These are phyloP conservation scores for Neotoxoptera formosana DNA, from an alignment of 1,140 invertebrate species.

Conservation along the genomic window DNA sequence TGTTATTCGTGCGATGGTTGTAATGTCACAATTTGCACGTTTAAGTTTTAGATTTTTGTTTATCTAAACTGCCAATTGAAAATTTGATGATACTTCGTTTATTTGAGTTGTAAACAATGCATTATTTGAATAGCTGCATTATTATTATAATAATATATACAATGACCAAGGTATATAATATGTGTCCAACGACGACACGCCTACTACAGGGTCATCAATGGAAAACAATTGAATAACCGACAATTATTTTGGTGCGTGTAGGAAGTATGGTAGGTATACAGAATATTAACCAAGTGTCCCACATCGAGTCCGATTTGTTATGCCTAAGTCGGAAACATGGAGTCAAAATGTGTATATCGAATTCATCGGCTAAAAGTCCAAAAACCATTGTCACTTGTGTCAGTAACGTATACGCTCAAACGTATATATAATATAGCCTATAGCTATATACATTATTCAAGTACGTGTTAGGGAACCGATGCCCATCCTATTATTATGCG, in stretches of 20 bases:
- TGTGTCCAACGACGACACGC: neutral
- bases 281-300: neutral
- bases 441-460: neutral
- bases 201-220: neutral
- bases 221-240: constrained; percentile 19
- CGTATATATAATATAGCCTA: neutral
- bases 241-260: neutral
- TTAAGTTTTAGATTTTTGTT: neutral
- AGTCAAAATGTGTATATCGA: neutral
- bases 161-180: neutral
- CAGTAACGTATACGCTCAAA: neutral
- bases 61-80: neutral
- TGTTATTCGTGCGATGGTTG: neutral
- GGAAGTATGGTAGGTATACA: constrained; percentile 9
- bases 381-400: constrained; percentile 7
- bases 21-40: too few relatives aligned
- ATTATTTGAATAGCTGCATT: neutral
- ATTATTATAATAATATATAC: neutral
- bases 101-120: neutral
- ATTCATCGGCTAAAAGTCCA: neutral
- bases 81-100: neutral
- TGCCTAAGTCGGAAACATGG: neutral
- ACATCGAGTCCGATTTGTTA: neutral
- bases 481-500: neutral
- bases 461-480: neutral